Base-by-base conservation (phyloP, 2,888 invertebrate genomes). In the Drosophila buzzatii region DNA sequence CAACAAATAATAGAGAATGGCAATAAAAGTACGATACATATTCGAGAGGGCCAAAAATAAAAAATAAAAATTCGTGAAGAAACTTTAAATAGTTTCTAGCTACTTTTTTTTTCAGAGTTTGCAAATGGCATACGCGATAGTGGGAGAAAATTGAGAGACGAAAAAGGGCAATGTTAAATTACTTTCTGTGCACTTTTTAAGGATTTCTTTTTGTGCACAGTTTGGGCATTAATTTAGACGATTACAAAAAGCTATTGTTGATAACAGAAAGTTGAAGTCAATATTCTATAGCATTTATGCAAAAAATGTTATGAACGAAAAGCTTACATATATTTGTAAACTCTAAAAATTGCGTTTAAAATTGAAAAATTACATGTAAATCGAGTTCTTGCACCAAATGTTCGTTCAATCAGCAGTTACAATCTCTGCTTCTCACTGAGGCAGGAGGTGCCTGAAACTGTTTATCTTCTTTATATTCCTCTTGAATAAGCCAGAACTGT, bases 11-110 rank as follows among this genome's bases (percentile, higher is more conserved):
- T 80, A 76, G 55, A 70, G 86, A 80, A 71, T 73, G 81, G 90
- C 85, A 89, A 90, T 85, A 90, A 85, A 90, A 90, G 68, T 82
- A 79, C 86, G 80, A 90, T 76, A 85, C 90, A 76, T 83, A 76
- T 85, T 85, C 73, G 64, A 60, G 64, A 60, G 61, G 60, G 63
- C 35, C 61, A 73, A 44, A 47, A 70, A 51, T 60, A 47, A 12
- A 31, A 44, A 27, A 27, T 27, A 27, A 27, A 27, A 27, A 27
- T 27, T 14, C n/a, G 53, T 20, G 33, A 65, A 73, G 57, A 88
- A 87, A 89, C 79, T 83, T 86, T 81, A 76, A 85, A 90, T 89
- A 86, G 84, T 85, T 85, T 27, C 56, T 59, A 72, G 89, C 81
- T 77, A 83, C 81, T 90, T 85, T 78, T 70, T 72, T 18, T 44